Base-by-base conservation (phyloP, 2,888 invertebrate genomes). In the Myathropa florea region DNA sequence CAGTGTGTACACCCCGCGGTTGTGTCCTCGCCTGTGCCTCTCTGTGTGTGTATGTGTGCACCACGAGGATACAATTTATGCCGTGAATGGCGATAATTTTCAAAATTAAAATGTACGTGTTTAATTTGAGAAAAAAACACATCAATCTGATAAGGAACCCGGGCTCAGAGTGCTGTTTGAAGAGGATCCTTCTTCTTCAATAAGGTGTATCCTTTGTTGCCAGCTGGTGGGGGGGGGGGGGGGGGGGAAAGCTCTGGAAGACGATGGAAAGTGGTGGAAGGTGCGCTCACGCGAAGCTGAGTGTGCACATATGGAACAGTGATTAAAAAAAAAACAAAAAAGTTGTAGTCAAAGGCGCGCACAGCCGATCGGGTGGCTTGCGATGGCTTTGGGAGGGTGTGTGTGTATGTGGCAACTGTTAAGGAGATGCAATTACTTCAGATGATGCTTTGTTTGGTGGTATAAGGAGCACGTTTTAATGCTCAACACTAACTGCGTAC, bases 41-140 rank as follows among this genome's bases (percentile, higher is more conserved):
- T n/a, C n/a, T n/a, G n/a, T n/a, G n/a, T 72, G 84, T 63, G 71
- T 76, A 68, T 83, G 73, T 70, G 64, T 53, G 21, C 68, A 60
- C 70, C 75, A 73, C 60, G 68, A 82, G 77, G 46, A 71, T 71
- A 78, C 83, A 83, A 83, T 83, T 86, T 86, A 86, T 75, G 60
- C 83, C 57, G 78, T 86, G 86, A 83, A 86, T 77, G 78, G 86
- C 86, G 86, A 86, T 86, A 83, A 86, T 86, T 86, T 86, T 86
- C 86, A 86, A 86, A 86, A 86, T 86, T 86, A 86, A 86, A 86
- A 86, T 86, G 86, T 86, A 86, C 86, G 86, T 86, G 86, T 86
- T 86, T 86, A 86, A 86, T 86, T 86, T 86, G 86, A 86, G 86
- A 86, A 86, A 46, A n/a, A 86, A 86, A 86, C 86, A 83, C 83